Percentiles rank a stretch among this genome's conserved stretches.
phyloP scores from a whole-genome alignment of 2,888 invertebrate species.

The Anthrax anthrax region DNA sequence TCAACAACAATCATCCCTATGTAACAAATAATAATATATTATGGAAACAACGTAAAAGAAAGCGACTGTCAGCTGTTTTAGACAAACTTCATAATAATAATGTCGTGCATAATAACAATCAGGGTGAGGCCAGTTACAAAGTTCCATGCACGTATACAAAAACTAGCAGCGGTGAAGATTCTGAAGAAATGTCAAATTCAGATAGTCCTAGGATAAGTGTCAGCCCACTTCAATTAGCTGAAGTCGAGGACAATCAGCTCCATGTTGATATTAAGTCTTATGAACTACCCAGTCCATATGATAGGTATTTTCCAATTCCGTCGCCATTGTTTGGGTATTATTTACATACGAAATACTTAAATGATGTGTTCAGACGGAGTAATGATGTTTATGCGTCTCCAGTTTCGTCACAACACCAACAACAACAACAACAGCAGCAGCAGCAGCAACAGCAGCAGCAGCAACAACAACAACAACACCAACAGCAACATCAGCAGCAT shows the following conservation, averaged over 20 bases:
- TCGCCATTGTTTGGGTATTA: conserved; percentile 43
- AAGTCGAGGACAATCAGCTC: conserved; percentile 24
- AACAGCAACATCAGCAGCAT: conserved; percentile 20
- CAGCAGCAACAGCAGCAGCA: conserved; percentile 24
- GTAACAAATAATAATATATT: conserved; percentile 48
- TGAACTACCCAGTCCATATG: conserved; percentile 30
- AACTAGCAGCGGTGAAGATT: conserved; percentile 22
- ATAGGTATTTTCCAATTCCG: conserved; percentile 33
- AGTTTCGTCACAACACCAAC: conserved; percentile 26
- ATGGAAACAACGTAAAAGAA: conserved; percentile 57
- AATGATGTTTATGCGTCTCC: conserved; percentile 42
- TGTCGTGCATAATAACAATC: conserved; percentile 23
- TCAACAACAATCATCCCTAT: conserved; percentile 44
- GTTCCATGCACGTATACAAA: conserved; percentile 9
- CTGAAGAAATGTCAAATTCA: conserved; percentile 14
- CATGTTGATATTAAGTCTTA: conserved; percentile 35
- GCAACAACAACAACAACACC: conserved; percentile 26
- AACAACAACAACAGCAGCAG: conserved; percentile 20
- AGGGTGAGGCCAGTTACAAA: conserved; percentile 11
- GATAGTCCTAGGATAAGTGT: conserved; percentile 29
- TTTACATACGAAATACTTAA: conserved; percentile 46
- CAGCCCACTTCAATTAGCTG: conserved; percentile 26
- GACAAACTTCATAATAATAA: conserved; percentile 53
- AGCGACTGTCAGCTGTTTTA: conserved; percentile 64
- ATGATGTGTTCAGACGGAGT: conserved; percentile 42